Base-by-base conservation (phyloP, 2,888 invertebrate species). In the Drosophila tripunctata region DNA sequence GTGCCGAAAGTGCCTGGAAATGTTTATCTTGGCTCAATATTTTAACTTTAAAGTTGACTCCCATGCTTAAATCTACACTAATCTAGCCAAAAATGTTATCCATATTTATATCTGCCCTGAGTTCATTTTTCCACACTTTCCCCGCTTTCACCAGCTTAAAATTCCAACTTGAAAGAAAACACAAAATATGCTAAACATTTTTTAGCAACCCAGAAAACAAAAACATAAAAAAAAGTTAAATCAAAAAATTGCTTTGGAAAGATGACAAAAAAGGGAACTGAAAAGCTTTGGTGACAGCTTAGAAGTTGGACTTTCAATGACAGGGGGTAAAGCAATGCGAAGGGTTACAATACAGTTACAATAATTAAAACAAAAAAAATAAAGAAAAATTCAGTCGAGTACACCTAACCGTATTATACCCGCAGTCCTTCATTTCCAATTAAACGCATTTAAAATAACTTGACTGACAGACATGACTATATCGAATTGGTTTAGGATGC, bases 201-300 rank as follows among this genome's bases (percentile, higher is more conserved):
- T 5, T 3, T 3, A 30, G 45, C 2, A 8, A 4, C 17, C 30
- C 47, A 36, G 4, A 33, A 30, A 43, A 24, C 22, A 14, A 7
- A 17, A 12, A 7, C 6, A 12, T 43, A 33, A 43, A 36, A 24
- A n/a, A 48, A 33, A 52, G 24, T 19, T 21, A 57, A 57, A 41
- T 27, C 1, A 3, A 36, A 44, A 24, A 38, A n/a, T n/a, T n/a
- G n/a, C n/a, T n/a, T n/a, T 1, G 17, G 1, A 35, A 24, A 12
- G 10, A 14, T 10, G 19, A 15, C 31, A 12, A 10, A 3, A 19
- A n/a, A 24, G 21, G 17, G 36, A 7, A 30, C 22, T 14, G 30
- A 12, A 47, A 55, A 47, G 63, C 54, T 45, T 64, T 64, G 44
- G 40, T 41, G 62, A 62, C 35, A 45, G 40, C 45, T 48, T 14